phyloP scores from a whole-genome alignment of 2,113 vertebrate species.

The Sprattus sprattus region DNA sequence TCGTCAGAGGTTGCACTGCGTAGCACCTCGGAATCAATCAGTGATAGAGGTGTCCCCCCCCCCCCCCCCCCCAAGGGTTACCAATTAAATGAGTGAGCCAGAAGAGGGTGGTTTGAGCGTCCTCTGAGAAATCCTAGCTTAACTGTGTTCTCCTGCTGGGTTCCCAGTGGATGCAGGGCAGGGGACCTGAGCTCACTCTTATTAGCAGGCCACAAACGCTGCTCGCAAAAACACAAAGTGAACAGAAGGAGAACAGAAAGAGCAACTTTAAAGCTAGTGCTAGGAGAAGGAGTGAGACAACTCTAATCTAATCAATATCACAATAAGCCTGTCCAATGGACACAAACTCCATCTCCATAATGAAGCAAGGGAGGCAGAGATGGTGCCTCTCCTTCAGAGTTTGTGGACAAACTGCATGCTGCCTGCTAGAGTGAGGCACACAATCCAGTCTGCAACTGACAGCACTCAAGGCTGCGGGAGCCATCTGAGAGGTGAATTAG shows the following conservation, averaged over 20 bases:
- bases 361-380: neutral
- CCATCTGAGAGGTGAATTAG: neutral
- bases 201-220: neutral
- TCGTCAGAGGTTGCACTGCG: neutral
- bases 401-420: neutral
- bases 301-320: neutral
- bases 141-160: constrained; percentile 26
- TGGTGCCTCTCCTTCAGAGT: neutral
- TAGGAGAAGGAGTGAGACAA: neutral
- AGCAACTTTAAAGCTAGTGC: neutral
- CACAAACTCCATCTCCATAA: neutral
- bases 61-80: constrained; percentile 51
- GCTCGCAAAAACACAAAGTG: neutral
- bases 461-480: neutral
- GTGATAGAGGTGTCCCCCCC: constrained; percentile 48
- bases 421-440: neutral
- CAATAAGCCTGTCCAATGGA: neutral
- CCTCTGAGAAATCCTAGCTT: constrained; percentile 53
- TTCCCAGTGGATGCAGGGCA: constrained; percentile 44
- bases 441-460: neutral
- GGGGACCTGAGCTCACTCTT: neutral
- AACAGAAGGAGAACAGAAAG: neutral
- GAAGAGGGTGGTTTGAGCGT: constrained; percentile 39
- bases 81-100: constrained; percentile 61
- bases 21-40: constrained; percentile 61